Base-by-base conservation (phyloP, 2,113 vertebrate genomes). In the Macroglossus sobrinus region DNA sequence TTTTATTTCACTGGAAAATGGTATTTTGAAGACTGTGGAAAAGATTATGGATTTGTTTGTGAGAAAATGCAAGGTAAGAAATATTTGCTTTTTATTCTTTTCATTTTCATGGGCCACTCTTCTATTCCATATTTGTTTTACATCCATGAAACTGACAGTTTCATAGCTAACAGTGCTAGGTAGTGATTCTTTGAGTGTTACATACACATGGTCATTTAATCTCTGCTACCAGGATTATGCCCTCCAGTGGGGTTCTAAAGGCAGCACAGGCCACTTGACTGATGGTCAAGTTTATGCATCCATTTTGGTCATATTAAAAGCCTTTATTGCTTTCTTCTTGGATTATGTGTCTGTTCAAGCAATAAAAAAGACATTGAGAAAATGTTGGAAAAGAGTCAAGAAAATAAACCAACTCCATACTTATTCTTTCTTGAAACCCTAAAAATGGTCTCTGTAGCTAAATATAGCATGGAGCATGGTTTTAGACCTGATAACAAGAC, bases 1-100 rank as follows among this genome's bases (percentile, higher is more conserved):
- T 99, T 99, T 98, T 98, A 99, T 98, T 98, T 99, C 91, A 99
- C 99, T 19, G 99, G 99, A 94, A 99, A 99, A 97, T 99, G 99
- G 99, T 99, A 99, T 92, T 99, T 99, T 82, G 99, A 99, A 97
- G 98, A 98, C 93, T 99, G 99, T 98, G 97, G 98, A 50, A 98
- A 99, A 80, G 97, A 97, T 50, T 99, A 99, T 21, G 99, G 99
- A 50, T 99, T 99, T 98, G 97, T 99, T 80, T 99, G 99, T 99
- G 99, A 99, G 89, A 99, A 99, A 98, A 87, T 97, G 94, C 99
- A 99, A 97, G 99, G 99, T 99, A 98, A 97, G 98, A 30, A 95
- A 97, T 87, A 47, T 76, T 92, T 72, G 22, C 91, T 87, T 63
- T 74, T 98, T 92, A 45, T 79, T 96, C 74, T 22, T 92, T 94